Evolutionary conservation across 2,888 invertebrate genomes (phyloP), one percentile per base, ranked within the genome.

Genomic region (Phalera bucephala): DNA sequence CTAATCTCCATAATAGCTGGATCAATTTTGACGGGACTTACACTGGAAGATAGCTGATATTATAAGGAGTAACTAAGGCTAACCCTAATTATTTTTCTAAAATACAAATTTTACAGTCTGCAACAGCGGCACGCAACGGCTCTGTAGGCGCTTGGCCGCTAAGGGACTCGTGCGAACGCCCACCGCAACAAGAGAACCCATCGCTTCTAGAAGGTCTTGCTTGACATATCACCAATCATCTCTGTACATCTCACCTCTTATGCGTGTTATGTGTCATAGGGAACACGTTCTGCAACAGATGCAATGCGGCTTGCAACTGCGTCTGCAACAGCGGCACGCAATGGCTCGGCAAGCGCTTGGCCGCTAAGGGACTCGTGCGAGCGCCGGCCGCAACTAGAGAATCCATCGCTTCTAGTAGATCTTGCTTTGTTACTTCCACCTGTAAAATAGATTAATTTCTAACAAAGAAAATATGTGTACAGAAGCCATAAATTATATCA

Each of bases 331-430:
- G 50, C 10, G 85, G 78, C 12, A 37, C 63, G 29, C 63, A 60
- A 49, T 71, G 68, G 0, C 63, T 14, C 0, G 80, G 76, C 29
- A 88, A 49, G 1, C 80, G 64, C 0, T 69, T 63, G 2, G 86
- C 80, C 0, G 82, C 52, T 6, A 72, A 56, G 2, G 85, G 86
- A 1, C 62, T 53, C n/a, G 72, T 67, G 2, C 90, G 70, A 0
- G 86, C 76, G 0, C 87, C 84, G 2, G 85, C 86, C 25, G 84
- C 83, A 11, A 88, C 88, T 12, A 90, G 47, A 1, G 72, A 63
- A 1, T 59, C 48, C 82, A 86, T 81, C 14, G 83, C 90, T 8
- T 67, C 62, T 5, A 81, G 21, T 28, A 90, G 63, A 50, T 90
- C 90, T 0, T 53, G 52, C 4, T 60, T 48, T 0, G 61, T 72